phyloP scores from a whole-genome alignment of 23 tunicate genomes.

The Phallusia fumigata region DNA sequence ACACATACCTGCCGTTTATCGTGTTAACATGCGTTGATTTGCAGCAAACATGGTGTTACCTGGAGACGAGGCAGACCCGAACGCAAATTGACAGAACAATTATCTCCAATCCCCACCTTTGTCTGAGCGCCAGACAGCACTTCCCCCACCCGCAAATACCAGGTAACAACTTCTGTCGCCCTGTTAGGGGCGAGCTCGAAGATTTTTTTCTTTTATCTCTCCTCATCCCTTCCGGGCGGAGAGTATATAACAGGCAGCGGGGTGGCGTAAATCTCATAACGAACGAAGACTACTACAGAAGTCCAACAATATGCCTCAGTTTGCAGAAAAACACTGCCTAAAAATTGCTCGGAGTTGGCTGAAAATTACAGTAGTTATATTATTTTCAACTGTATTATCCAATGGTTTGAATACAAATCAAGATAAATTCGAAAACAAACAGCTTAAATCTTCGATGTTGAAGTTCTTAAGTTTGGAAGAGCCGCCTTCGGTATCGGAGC shows the following conservation, averaged over 20 bases:
- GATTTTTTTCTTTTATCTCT: constrained; percentile 4
- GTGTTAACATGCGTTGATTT: too few species aligned
- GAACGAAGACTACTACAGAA: too few species aligned
- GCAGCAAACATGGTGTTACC: not conserved
- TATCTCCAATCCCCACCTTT: constrained; percentile 9
- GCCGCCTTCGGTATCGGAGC: not conserved
- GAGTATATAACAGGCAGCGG: not conserved
- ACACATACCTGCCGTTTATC: too few species aligned
- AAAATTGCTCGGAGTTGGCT: too few species aligned
- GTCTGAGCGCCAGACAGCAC: constrained; percentile 2
- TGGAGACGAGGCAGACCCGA: not conserved
- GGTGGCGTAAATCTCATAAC: too few species aligned
- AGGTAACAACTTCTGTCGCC: not conserved
- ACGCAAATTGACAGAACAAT: not conserved
- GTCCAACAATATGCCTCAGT: too few species aligned
- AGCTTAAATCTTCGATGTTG: not conserved
- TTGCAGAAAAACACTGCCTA: too few species aligned
- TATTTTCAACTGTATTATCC: too few species aligned
- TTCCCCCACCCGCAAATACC: not conserved
- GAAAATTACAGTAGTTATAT: too few species aligned
- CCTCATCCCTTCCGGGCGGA: not conserved
- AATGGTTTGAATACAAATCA: too few species aligned
- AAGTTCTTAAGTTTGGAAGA: not conserved
- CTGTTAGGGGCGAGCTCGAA: not conserved
- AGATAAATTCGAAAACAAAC: not conserved